Conservation (phyloP, 2,888 invertebrate genomes). For the Hyles lineata region DNA sequence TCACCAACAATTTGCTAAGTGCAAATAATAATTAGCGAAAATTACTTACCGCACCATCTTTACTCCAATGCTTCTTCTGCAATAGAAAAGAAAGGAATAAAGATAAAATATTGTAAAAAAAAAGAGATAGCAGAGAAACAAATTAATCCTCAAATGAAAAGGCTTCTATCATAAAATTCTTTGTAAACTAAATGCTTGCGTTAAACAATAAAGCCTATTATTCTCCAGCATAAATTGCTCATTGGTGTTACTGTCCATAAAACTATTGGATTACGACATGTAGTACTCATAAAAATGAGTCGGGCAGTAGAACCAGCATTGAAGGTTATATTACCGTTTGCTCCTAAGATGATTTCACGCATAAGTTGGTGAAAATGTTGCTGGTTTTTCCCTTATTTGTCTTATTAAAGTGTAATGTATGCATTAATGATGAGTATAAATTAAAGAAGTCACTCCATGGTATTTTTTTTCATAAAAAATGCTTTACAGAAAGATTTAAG, state of each 20-base stretch:
- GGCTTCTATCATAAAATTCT: neutral
- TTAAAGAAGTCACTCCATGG: no score
- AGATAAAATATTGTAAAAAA: no score
- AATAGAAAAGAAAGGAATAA: no score
- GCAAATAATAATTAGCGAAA: no score
- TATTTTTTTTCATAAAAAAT: no score
- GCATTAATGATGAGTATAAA: no score
- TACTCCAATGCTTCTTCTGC: no score
- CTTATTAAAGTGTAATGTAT: no score
- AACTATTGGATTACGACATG: slow-evolving; percentile 10
- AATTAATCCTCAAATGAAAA: neutral
- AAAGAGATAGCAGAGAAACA: neutral
- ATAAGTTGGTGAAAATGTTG: slow-evolving; percentile 3
- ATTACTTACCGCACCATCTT: no score
- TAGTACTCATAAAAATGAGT: slow-evolving; percentile 3
- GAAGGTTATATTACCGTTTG: neutral
- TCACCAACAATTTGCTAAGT: no score
- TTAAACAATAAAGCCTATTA: slow-evolving; percentile 2
- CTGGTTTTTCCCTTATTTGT: neutral
- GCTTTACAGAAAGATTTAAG: no score
- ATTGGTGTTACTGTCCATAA: slow-evolving; percentile 16
- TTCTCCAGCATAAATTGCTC: neutral
- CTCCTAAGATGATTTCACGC: neutral
- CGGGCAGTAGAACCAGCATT: neutral
- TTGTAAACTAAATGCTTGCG: neutral